Evolutionary conservation across 2,888 invertebrate species (phyloP), one percentile per base, ranked within the genome.

Genomic region (Ariolimax columbianus): DNA sequence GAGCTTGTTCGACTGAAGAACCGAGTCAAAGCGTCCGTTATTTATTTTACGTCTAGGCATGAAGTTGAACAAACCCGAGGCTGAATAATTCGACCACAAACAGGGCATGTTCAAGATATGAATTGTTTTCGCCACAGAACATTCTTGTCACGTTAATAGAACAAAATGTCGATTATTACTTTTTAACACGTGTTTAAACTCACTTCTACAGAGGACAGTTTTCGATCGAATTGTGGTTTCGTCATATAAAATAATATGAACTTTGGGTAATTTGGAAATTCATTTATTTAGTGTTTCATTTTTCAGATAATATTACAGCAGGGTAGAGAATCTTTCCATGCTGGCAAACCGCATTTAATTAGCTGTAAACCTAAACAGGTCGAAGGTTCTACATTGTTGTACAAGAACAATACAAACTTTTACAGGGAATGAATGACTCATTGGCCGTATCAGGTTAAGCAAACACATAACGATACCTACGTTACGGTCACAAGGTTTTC

Each of bases 21-120:
- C 23, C 2, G 55, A 55, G 33, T 17, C 4, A 17, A 47, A 68
- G 68, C 30, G 47, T 33, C 30, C 47, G 3, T 9, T 79, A 68
- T 79, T 79, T 79, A 43, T 26, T 66, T 79, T 79, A 26, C 51
- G 47, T 43, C 68, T 40, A 66, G 79, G 79, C 79, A 68, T 68
- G 68, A 79, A 79, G 79, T 63, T 68, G 66, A 79, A n/a, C 40
- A 68, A 47, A 68, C 43, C 66, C 43, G 17, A 30, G 79, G 79
- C 79, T 43, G 66, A 43, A 72, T 72, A 72, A 36, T 43, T 43
- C 75, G 23, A 75, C 75, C 75, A 17, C 51, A 47, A 75, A 75
- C 51, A 30, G 0, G 4, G 11, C 75, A 17, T 30, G 11, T 19
- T 51, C 33, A 33, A 14, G 47, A 11, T 11, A 75, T 47, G 75